Conservation (phyloP, 2,113 vertebrate genomes). For the Odontophorus gujanensis region DNA sequence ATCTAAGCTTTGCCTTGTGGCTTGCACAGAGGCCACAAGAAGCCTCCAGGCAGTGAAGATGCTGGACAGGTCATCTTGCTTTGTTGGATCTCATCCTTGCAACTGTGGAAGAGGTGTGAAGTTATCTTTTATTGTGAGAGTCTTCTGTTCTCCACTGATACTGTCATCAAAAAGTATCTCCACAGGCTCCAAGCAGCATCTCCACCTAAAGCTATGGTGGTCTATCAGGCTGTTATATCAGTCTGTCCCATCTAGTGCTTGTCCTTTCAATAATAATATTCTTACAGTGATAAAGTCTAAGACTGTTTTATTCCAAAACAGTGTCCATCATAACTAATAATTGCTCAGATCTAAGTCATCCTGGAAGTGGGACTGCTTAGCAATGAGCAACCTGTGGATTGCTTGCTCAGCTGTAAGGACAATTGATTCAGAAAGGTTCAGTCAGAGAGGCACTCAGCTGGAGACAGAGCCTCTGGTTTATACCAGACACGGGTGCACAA, state of each 20-base stretch:
- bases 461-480: conserved; percentile 4
- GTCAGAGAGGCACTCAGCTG: neutral
- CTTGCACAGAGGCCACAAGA: neutral
- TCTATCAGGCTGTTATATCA: neutral
- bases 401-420: neutral
- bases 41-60: neutral
- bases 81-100: neutral
- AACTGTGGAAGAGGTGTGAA: neutral
- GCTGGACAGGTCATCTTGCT: neutral
- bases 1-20: fast-evolving
- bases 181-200: neutral
- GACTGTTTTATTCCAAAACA: neutral
- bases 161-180: neutral
- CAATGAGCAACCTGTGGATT: conserved; percentile 5
- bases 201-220: neutral
- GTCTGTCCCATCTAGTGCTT: neutral
- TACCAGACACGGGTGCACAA: neutral
- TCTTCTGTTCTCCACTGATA: neutral
- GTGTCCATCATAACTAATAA: neutral
- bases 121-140: neutral
- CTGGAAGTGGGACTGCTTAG: neutral
- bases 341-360: neutral
- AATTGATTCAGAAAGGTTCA: conserved; percentile 1
- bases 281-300: neutral
- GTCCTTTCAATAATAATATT: neutral